These are phyloP conservation scores for Diprion similis DNA, from an alignment of 1,140 invertebrate genomes.

Conservation along the genomic window DNA sequence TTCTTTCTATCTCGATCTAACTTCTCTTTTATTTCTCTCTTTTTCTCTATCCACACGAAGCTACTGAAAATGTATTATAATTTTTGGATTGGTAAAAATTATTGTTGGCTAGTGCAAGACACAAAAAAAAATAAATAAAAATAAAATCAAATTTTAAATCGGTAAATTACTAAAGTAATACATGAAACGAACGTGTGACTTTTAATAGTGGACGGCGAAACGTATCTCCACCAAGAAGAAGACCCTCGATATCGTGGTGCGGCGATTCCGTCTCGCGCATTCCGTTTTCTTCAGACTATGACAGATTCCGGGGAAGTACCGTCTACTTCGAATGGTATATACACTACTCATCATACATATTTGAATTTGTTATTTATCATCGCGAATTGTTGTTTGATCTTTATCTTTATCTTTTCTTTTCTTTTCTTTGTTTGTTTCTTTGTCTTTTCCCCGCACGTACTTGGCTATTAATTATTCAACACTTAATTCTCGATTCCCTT, in stretches of 20 bases:
- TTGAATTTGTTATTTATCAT: background rate
- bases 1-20: too few species aligned
- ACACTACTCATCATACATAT: constrained; percentile 28
- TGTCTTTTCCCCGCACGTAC: too few species aligned
- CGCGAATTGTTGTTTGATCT: background rate
- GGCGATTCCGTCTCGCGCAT: constrained; percentile 75
- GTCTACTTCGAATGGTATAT: constrained; percentile 24
- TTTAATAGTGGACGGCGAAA: constrained; percentile 63
- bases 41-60: too few species aligned
- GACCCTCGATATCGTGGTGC: constrained; percentile 72
- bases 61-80: too few species aligned
- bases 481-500: too few species aligned
- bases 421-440: background rate
- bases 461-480: too few species aligned
- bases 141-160: too few species aligned
- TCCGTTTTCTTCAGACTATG: constrained; percentile 71
- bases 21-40: too few species aligned
- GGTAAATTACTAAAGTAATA: too few species aligned
- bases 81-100: too few species aligned
- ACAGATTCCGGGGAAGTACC: constrained; percentile 57
- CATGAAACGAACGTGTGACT: constrained; percentile 19
- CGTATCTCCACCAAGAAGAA: constrained; percentile 64
- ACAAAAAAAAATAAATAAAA: too few species aligned
- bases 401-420: background rate
- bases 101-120: too few species aligned